Base-by-base conservation (phyloP, 2,888 invertebrate species). In the Nematopogon swammerdamellus region DNA sequence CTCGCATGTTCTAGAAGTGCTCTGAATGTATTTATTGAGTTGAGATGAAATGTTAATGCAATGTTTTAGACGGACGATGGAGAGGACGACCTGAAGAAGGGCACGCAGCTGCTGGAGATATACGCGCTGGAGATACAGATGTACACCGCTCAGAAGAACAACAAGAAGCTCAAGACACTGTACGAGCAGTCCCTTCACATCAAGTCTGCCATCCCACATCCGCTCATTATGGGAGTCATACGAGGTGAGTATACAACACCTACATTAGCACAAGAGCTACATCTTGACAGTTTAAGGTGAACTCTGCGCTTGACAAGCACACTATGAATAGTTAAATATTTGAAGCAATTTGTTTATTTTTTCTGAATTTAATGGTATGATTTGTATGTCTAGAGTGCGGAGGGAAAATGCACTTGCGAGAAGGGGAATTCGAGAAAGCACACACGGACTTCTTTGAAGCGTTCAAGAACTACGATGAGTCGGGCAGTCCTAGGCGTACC, bases 361-460 rank as follows among this genome's bases (percentile, higher is more conserved):
- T n/a, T n/a, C n/a, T n/a, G n/a, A n/a, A n/a, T n/a, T n/a, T 25
- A 25, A 25, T 25, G 25, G 5, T 25, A 8, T 25, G 25, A 25
- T 25, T 25, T 25, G 25, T n/a, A 25, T 25, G 4, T 68, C 49
- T 60, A 88, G 98, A 99, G 76, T 99, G 98, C 72, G 99, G 98
- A 4, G 99, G 99, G 0, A 99, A 99, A 75, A 99, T 99, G 99
- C 98, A 99, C 75, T 80, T 99, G 45, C 85, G 98, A 18, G 98
- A 99, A 79, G 97, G 96, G 3, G 97, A 98, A 75, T 99, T 97
- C 69, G 97, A 97, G 67, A 93, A 96, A 67, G 98, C 99, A 1
- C 98, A 99, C 72, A 98, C 97, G 8, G 98, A 99, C 70, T 99
- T 99, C 75, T 99, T 99, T 71, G 98, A 99, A 72, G 97, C 98